phyloP scores from a whole-genome alignment of 2,888 invertebrate genomes.

The Campopleginae sp. region DNA sequence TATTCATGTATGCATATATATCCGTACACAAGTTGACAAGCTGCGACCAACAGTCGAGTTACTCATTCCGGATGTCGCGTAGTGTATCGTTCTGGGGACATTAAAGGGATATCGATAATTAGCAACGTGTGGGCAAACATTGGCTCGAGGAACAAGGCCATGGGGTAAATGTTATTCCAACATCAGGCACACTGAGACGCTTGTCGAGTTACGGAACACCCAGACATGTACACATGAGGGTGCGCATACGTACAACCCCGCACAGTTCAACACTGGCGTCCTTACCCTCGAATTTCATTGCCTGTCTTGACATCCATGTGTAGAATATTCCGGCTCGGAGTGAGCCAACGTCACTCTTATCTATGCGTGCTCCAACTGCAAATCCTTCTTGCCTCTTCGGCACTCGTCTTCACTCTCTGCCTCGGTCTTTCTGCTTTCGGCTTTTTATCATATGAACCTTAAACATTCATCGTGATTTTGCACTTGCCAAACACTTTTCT shows the following conservation, averaged over 20 bases:
- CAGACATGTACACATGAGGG: not conserved
- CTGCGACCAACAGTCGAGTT: slow-evolving; percentile 53
- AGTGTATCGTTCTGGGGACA: slow-evolving; percentile 65
- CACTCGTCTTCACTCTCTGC: not conserved
- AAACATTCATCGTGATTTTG: slow-evolving; percentile 64
- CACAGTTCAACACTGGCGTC: slow-evolving; percentile 7
- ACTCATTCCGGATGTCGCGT: slow-evolving; percentile 64
- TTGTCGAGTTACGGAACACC: slow-evolving; percentile 23
- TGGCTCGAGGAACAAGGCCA: slow-evolving; percentile 63
- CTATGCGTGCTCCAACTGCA: slow-evolving; percentile 61
- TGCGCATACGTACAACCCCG: slow-evolving; percentile 10
- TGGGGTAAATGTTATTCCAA: slow-evolving; percentile 53
- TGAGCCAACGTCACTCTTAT: slow-evolving; percentile 60
- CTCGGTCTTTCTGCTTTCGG: slow-evolving; percentile 23
- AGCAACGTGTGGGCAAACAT: slow-evolving; percentile 80
- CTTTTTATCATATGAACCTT: slow-evolving; percentile 54
- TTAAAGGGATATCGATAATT: slow-evolving; percentile 82
- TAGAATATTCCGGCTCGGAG: slow-evolving; percentile 39
- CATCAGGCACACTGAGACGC: slow-evolving; percentile 42
- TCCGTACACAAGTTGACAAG: not conserved
- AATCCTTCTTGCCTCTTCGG: slow-evolving; percentile 42
- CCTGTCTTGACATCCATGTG: slow-evolving; percentile 27
- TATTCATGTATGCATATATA: not conserved
- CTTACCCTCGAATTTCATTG: slow-evolving; percentile 4
- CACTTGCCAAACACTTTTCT: slow-evolving; percentile 60